Conservation (phyloP, 92 coral and sea anemone genomes). For the Paragorgia papillata region DNA sequence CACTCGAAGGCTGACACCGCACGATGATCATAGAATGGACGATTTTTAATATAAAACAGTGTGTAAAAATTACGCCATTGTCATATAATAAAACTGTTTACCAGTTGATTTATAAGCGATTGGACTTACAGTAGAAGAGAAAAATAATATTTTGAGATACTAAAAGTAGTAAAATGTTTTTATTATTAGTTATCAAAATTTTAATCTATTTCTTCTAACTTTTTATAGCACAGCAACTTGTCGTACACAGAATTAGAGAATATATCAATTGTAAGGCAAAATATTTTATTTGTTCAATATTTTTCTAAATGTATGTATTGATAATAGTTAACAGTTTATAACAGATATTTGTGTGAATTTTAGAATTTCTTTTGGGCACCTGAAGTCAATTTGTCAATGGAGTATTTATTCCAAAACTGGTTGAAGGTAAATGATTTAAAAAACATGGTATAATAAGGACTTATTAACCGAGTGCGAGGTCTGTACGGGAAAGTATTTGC, state of each 20-base stretch:
- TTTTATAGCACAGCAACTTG: conserved; percentile 61
- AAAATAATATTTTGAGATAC: too few species aligned
- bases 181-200: background rate
- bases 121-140: too few species aligned
- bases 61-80: too few species aligned
- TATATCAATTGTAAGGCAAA: conserved; percentile 58
- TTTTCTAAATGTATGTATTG: background rate
- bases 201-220: background rate
- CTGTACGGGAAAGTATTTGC: too few species aligned
- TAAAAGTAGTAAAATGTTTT: too few species aligned
- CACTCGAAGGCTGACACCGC: too few species aligned
- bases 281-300: background rate
- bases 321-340: background rate
- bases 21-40: too few species aligned
- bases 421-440: conserved; percentile 59
- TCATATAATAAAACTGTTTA: too few species aligned
- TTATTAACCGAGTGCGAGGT: too few species aligned
- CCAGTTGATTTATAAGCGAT: too few species aligned
- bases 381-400: conserved; percentile 72
- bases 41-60: too few species aligned
- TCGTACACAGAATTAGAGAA: conserved; percentile 53
- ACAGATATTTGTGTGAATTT: conserved; percentile 1
- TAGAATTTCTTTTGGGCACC: conserved; percentile 89
- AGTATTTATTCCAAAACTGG: conserved; percentile 73
- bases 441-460: too few species aligned